A percentile compares a stretch with the other conserved stretches of the same genome.
These are phyloP conservation scores for Hirundichthys speculiger DNA, from an alignment of 2,113 vertebrate species.

Conservation along the genomic window DNA sequence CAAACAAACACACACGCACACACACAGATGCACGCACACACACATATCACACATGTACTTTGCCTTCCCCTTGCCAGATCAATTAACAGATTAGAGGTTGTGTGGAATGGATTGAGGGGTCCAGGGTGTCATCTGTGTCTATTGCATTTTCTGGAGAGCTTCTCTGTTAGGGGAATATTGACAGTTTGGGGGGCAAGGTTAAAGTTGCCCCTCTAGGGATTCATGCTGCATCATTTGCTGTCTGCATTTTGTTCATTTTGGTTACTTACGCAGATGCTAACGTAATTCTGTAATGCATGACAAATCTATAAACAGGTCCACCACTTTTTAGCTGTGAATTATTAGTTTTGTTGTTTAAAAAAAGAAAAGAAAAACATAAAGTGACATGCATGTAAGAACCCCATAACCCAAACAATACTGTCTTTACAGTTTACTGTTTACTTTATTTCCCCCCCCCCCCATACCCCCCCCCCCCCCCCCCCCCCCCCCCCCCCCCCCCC, in stretches of 20 bases:
- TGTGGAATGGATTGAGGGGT: slow-evolving; percentile 46
- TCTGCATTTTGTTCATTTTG: slow-evolving; percentile 55
- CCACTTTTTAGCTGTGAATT: too few relatives aligned
- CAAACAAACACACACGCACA: slow-evolving; percentile 12
- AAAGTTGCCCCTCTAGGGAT: slow-evolving; percentile 49
- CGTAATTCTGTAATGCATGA: too few relatives aligned
- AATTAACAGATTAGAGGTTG: slow-evolving; percentile 74
- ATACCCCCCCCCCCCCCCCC: too few relatives aligned
- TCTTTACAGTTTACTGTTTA: too few relatives aligned
- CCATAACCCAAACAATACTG: too few relatives aligned
- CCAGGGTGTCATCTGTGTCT: slow-evolving; percentile 59
- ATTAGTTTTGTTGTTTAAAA: too few relatives aligned
- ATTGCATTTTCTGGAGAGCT: slow-evolving; percentile 70
- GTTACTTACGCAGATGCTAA: too few relatives aligned
- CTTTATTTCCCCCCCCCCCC: too few relatives aligned
- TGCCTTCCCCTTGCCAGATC: slow-evolving; percentile 53
- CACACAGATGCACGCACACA: slow-evolving; percentile 18
- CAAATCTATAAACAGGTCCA: too few relatives aligned
- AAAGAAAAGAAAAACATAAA: too few relatives aligned
- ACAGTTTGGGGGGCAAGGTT: slow-evolving; percentile 66
- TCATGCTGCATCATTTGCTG: slow-evolving; percentile 65
- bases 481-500: too few relatives aligned
- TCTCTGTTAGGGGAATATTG: slow-evolving; percentile 54
- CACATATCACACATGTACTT: slow-evolving; percentile 20
- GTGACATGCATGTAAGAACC: too few relatives aligned